Percentiles rank a stretch among this genome's conserved stretches.
Conservation (phyloP, 2,113 vertebrate species). For the Thamnophis sirtalis region DNA sequence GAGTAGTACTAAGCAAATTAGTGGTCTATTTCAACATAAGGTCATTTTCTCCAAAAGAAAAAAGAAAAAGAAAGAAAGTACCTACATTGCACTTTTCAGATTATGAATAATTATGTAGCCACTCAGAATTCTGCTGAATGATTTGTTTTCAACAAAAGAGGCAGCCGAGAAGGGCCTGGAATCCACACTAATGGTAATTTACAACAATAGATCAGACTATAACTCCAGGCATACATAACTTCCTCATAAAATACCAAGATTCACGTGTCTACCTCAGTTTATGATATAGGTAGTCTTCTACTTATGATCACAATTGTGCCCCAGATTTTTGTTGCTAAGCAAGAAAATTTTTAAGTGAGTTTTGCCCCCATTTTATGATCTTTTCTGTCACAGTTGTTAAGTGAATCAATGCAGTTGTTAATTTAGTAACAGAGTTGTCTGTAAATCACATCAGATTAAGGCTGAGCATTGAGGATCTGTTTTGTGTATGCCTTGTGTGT, state of each 20-base stretch:
- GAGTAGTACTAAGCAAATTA: background rate
- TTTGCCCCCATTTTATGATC: background rate
- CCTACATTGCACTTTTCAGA: background rate
- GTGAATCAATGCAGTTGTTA: background rate
- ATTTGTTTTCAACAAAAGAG: background rate
- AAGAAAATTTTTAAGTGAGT: background rate
- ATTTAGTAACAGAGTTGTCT: background rate
- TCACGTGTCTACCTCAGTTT: background rate
- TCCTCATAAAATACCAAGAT: background rate
- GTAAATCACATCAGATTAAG: background rate
- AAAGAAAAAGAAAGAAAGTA: background rate
- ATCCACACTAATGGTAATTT: background rate
- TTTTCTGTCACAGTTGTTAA: background rate
- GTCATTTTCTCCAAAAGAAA: background rate
- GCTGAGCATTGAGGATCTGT: background rate
- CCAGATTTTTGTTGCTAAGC: background rate
- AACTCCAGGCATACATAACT: background rate
- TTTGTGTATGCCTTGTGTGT: background rate
- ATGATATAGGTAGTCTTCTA: background rate
- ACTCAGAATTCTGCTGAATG: background rate
- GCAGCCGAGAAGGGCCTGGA: background rate
- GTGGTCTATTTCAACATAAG: background rate
- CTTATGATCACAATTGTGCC: background rate
- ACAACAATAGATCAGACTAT: too few relatives aligned
- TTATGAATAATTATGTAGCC: background rate